Evolutionary conservation across 1,140 invertebrate genomes (phyloP).

Genomic region (Antheraea mylitta): DNA sequence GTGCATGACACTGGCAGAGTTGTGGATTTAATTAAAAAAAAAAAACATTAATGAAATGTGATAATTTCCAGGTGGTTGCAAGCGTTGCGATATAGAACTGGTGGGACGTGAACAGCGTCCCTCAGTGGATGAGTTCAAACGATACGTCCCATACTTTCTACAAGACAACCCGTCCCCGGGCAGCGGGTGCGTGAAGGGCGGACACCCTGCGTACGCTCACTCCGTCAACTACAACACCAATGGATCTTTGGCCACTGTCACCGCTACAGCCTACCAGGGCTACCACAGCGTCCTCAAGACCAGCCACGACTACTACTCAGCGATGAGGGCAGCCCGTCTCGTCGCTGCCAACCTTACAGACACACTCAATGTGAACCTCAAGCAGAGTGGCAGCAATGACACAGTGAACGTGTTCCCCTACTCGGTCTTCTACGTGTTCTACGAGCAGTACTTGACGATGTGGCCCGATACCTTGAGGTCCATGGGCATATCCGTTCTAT

Average conservation of each 20-base stretch:
- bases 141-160: slow-evolving; percentile 93
- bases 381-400: slow-evolving; percentile 64
- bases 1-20: too few species aligned
- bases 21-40: too few species aligned
- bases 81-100: slow-evolving; percentile 73
- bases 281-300: slow-evolving; percentile 97
- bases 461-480: slow-evolving; percentile 94
- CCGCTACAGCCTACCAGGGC: slow-evolving; percentile 88
- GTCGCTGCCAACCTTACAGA: slow-evolving; percentile 91
- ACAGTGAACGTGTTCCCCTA: slow-evolving; percentile 96
- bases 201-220: slow-evolving; percentile 89
- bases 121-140: slow-evolving; percentile 83
- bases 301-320: slow-evolving; percentile 94
- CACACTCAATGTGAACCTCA: slow-evolving; percentile 83
- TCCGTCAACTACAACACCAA: slow-evolving; percentile 82
- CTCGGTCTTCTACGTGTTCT: slow-evolving; percentile 99
- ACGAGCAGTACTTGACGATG: slow-evolving; percentile 99
- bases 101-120: slow-evolving; percentile 80
- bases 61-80: slow-evolving; percentile 16
- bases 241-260: slow-evolving; percentile 59
- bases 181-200: slow-evolving; percentile 89
- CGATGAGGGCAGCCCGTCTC: slow-evolving; percentile 88
- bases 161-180: slow-evolving; percentile 91
- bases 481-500: slow-evolving; percentile 91
- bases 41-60: too few species aligned